Evolutionary conservation across 2,113 vertebrate species (phyloP), one percentile per base, ranked within the genome.

Genomic region (Menura novaehollandiae): DNA sequence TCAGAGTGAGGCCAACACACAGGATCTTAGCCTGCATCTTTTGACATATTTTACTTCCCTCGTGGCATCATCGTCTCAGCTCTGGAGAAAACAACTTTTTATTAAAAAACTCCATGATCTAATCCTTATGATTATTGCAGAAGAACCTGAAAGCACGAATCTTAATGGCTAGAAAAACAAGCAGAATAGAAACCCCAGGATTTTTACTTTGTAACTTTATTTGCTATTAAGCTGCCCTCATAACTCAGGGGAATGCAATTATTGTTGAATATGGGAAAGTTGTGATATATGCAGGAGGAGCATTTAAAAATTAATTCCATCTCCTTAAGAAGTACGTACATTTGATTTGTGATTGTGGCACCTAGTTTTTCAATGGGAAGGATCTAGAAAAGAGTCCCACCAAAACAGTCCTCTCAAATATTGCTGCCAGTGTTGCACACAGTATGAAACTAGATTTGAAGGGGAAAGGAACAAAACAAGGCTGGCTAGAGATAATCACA

Each of bases 51-150:
- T 91, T 89, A 69, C 67, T 91, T 83, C 58, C 63, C 75, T 85
- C 10, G 6, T 67, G 43, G 71, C 69, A 84, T 46, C 64, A 81
- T 71, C 52, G 62, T 82, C 55, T 59, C 35, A 71, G 77, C 39
- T 89, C 77, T 88, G 37, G 78, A 89, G 66, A 82, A 93, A 96
- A 93, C 37, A 93, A 71, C 23, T 80, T 89, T 90, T 80, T 24
- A 59, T 71, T 63, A 87, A 81, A 71, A 86, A 46, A 41, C 0
- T 5, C 17, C 26, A 52, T 2, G 21, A 43, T 32, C 69, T 82
- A 82, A 53, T 85, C 20, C 32, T 88, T 43, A 68, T 5, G 62
- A 82, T 82, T 91, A 79, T 20, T 86, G 71, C 58, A 69, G 74
- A 58, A 93, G 37, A 94, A 82, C 16, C 35, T 69, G 49, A 93